Evolutionary conservation across 2,113 vertebrate species (phyloP).

Genomic region (Phoenicopterus ruber): DNA sequence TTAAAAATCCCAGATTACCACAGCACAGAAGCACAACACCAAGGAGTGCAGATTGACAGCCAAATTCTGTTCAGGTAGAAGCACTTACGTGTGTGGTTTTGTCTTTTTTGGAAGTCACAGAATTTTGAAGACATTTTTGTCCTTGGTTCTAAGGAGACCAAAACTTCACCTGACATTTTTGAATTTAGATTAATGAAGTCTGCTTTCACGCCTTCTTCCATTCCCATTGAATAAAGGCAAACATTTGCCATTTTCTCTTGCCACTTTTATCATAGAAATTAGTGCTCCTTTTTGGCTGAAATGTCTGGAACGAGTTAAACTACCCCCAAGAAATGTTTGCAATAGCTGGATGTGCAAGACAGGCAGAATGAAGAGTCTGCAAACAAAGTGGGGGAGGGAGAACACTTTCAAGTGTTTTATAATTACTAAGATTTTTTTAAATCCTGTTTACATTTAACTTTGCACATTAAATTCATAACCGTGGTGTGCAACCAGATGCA

Average conservation of each 20-base stretch:
- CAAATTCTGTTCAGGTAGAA: not conserved
- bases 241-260: not conserved
- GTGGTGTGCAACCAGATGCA: not conserved
- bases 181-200: not conserved
- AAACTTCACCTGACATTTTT: not conserved
- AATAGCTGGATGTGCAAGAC: not conserved
- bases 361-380: not conserved
- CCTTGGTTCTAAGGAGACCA: not conserved
- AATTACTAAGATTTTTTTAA: not conserved
- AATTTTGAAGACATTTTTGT: not conserved
- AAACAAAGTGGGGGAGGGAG: not conserved
- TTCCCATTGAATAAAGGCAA: not conserved
- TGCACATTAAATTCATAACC: not conserved
- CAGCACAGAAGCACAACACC: not conserved
- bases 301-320: not conserved
- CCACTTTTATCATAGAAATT: not conserved
- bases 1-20: not conserved
- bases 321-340: not conserved
- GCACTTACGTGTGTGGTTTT: not conserved
- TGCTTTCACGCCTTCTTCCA: not conserved
- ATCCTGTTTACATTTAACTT: constrained; percentile 48
- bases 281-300: not conserved
- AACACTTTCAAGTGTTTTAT: not conserved
- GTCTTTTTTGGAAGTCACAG: not conserved
- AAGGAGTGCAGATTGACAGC: not conserved